Base-by-base conservation (phyloP, 2,797 vertebrate genomes). In the Coreius guichenoti region DNA sequence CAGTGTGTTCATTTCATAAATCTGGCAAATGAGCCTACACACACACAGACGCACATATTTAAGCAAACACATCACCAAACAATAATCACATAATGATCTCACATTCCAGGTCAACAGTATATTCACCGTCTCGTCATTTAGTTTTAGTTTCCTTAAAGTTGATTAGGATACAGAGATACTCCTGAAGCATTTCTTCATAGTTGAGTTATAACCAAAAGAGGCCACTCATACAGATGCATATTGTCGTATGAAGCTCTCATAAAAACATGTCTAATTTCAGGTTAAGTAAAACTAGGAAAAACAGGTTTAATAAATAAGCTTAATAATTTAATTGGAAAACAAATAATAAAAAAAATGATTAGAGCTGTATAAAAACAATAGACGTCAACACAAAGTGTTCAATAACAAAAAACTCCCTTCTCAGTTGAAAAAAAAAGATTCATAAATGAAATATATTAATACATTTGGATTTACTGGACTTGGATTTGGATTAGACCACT, bases 1-100 rank as follows among this genome's bases (percentile, higher is more conserved):
- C 58, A 29, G 33, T 47, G 51, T 69, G 63, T 83, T 80, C 33
- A 74, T 88, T 86, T 82, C 51, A 87, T 86, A 79, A 83, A 78
- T 79, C 31, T 54, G 23, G 77, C 47, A 49, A 84, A 61, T 81
- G 77, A 77, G 78, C 61, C 51, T 80, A 47, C n/a, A 54, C 17
- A 68, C 3, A 23, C 49, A 58, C 8, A 67, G 31, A 80, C 70
- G 77, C 72, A 36, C 23, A n/a, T 1, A 73, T 54, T 69, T 54
- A 81, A 67, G 33, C 78, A 63, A 39, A 58, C 58, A 76, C 23
- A 73, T 58, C 54, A n/a, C 63, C 49, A 51, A 63, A 73, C 31
- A 78, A 74, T 63, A 61, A 79, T 79, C 75, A 84, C 75, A 72
- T 72, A 67, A 72, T 79, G 75, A 84, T 26, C 65, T 47, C 12